Conservation (phyloP, 2,113 vertebrate genomes). For the Forbesichthys agassizii region DNA sequence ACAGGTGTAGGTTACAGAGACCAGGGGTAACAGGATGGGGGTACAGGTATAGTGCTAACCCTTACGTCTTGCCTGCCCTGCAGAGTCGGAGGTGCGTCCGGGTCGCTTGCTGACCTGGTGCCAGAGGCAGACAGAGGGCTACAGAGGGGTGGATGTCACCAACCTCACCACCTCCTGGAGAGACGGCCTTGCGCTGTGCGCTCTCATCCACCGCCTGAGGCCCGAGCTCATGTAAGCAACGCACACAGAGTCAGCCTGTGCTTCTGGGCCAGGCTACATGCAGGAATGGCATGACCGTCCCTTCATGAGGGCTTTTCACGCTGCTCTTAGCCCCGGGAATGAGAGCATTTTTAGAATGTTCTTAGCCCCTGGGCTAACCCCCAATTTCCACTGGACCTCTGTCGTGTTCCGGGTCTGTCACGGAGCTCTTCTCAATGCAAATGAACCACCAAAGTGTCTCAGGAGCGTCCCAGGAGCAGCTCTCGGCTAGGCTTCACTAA, state of each 20-base stretch:
- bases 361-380: no score
- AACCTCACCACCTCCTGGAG: constrained; percentile 90
- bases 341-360: no score
- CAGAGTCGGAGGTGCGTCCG: constrained; percentile 88
- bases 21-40: neutral
- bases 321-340: no score
- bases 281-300: neutral
- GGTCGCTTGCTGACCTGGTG: constrained; percentile 92
- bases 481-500: no score
- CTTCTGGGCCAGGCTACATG: no score
- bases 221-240: constrained; percentile 83
- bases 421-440: no score
- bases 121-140: constrained; percentile 90
- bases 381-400: no score
- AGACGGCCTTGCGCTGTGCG: constrained; percentile 90
- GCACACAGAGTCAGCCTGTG: neutral
- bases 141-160: constrained; percentile 80
- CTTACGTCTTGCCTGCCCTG: constrained; percentile 2
- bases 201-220: constrained; percentile 90
- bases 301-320: neutral
- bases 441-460: no score
- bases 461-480: no score
- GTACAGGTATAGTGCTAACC: neutral
- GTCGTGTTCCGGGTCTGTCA: no score
- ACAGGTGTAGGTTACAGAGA: neutral